Conservation (phyloP, 2,888 invertebrate species). For the Volucella inanis region DNA sequence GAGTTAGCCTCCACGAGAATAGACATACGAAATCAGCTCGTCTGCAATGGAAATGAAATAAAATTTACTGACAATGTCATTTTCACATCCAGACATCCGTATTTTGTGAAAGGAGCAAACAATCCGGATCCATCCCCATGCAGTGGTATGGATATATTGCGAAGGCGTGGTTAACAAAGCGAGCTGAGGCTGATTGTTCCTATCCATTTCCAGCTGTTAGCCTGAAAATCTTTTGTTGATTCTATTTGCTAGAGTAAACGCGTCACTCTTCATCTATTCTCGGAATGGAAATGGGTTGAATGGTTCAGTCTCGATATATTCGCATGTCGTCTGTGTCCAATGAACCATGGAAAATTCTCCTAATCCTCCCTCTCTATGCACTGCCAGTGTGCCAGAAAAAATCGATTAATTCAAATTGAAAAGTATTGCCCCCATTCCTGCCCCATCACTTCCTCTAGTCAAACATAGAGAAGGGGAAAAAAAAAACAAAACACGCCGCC, state of each 20-base stretch:
- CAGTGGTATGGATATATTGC: neutral
- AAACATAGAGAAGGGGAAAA: neutral
- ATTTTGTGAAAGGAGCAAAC: neutral
- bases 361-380: neutral
- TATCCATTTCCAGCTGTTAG: slow-evolving; percentile 53
- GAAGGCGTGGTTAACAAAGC: slow-evolving; percentile 28
- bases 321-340: slow-evolving; percentile 44
- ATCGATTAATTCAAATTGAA: slow-evolving; percentile 35
- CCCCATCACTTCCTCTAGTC: neutral
- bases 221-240: slow-evolving; percentile 48
- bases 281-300: neutral
- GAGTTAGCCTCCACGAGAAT: too few species aligned
- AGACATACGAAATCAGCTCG: neutral
- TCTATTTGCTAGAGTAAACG: slow-evolving; percentile 30
- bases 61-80: neutral
- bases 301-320: slow-evolving; percentile 39
- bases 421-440: neutral
- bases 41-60: slow-evolving; percentile 40
- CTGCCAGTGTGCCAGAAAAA: neutral
- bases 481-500: slow-evolving; percentile 2
- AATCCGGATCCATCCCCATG: neutral
- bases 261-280: slow-evolving; percentile 19
- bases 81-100: neutral
- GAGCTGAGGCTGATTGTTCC: slow-evolving; percentile 36
- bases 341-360: slow-evolving; percentile 40